Evolutionary conservation across 2,797 vertebrate genomes (phyloP).

Genomic region (Megalops cyprinoides): DNA sequence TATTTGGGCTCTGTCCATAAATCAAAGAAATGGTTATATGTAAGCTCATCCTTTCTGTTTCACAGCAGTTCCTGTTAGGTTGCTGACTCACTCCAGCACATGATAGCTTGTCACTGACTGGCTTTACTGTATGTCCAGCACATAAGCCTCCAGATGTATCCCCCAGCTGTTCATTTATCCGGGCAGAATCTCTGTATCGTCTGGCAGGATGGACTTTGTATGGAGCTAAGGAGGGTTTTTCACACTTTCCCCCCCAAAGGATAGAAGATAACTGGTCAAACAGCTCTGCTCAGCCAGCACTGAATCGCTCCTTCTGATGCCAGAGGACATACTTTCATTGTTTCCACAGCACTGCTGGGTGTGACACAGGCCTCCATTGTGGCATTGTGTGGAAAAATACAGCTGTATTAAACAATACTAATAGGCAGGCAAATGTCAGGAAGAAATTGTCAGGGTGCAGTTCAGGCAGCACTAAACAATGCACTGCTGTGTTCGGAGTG

Average conservation of each 20-base stretch:
- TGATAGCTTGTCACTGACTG: background rate
- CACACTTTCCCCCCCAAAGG: background rate
- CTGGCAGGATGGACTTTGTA: no score
- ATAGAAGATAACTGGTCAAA: background rate
- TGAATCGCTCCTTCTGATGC: background rate
- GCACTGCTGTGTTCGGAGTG: background rate
- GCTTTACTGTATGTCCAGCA: background rate
- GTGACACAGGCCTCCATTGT: constrained; percentile 9
- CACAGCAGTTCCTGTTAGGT: background rate
- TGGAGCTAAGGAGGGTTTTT: no score
- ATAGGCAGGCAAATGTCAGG: background rate
- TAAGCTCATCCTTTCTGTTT: no score
- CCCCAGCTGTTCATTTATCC: background rate
- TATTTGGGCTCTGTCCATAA: no score
- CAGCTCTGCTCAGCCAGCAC: background rate
- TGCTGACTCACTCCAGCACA: background rate
- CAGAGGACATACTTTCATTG: background rate
- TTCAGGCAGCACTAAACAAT: background rate
- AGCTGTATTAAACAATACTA: background rate
- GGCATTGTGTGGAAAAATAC: background rate
- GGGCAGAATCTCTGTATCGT: no score
- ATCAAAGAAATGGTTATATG: no score
- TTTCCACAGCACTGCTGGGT: background rate
- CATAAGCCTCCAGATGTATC: background rate
- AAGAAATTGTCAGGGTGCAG: background rate